Evolutionary conservation across 2,113 vertebrate genomes (phyloP).

Genomic region (Myrmecobius fasciatus): DNA sequence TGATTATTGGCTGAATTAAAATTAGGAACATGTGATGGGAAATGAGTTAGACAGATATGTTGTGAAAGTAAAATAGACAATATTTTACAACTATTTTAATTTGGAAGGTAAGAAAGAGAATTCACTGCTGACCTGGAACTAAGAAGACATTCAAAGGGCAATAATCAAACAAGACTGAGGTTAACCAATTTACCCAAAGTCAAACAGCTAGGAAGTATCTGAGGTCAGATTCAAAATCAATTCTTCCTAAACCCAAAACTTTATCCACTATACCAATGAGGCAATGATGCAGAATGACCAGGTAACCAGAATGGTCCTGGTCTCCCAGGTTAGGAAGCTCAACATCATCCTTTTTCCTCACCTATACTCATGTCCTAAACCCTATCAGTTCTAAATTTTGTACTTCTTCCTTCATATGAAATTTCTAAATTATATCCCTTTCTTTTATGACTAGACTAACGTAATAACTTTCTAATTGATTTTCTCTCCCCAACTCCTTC

Average conservation of each 20-base stretch:
- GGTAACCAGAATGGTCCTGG: not conserved
- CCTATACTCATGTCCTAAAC: not conserved
- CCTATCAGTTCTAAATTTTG: not conserved
- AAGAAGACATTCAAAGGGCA: not conserved
- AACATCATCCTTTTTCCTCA: not conserved
- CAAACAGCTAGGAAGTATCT: not conserved
- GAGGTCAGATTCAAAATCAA: not conserved
- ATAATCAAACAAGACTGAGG: too few relatives aligned
- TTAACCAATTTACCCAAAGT: not conserved
- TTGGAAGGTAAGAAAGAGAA: not conserved
- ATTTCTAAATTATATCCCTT: not conserved
- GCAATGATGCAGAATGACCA: not conserved
- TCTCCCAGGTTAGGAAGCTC: not conserved
- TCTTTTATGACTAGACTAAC: not conserved
- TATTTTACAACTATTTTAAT: not conserved
- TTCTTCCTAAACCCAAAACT: not conserved
- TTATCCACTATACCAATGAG: not conserved
- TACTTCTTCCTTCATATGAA: not conserved
- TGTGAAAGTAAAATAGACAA: not conserved
- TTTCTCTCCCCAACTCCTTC: too few relatives aligned
- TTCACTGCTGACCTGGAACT: not conserved
- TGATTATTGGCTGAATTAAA: not conserved
- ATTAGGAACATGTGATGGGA: not conserved
- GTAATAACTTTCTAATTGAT: too few relatives aligned
- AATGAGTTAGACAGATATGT: not conserved